Base-by-base conservation (phyloP, 2,797 vertebrate species). In the Eupleurogrammus muticus region DNA sequence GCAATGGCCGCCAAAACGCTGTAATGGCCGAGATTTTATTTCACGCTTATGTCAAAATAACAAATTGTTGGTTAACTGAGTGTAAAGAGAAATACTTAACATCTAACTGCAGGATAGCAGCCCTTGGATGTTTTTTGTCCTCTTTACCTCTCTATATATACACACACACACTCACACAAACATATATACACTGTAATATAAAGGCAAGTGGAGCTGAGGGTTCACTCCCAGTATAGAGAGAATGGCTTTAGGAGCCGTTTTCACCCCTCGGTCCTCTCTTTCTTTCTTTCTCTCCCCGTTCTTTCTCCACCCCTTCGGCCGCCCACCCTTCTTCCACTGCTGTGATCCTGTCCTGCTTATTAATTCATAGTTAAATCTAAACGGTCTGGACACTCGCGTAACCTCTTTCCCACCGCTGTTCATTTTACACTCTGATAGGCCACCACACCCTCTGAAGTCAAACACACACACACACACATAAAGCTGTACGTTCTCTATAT, bases 361-460 rank as follows among this genome's bases (percentile, higher is more conserved):
- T 88, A 87, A 90, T 90, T 90, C 67, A 90, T 80, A 82, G 59
- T 90, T 86, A 86, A 79, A 87, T 81, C 75, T 86, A 85, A 86
- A 87, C 28, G 56, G 80, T 85, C 77, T 81, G 85, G 87, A 90
- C 87, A 81, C 69, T 77, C 57, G 46, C 75, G 79, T 66, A 83
- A 72, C 79, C 77, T n/a, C 40, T 82, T 66, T 66, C 80, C 52
- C 54, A 53, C 69, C 54, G 66, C 55, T 63, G 62, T 74, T 79
- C 66, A 82, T 85, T 89, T 88, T 66, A 85, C 55, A 34, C 81
- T 83, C 62, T 80, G 80, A 63, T 80, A 74, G 53, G 20, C 75
- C 67, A 47, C 66, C 56, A 32, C 65, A 36, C 55, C 23, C 65
- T 66, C 60, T 19, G 5, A 64, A 34, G 54, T 51, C 66, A 70